Evolutionary conservation across 2,797 vertebrate species (phyloP).

Genomic region (Etheostoma perlongum): DNA sequence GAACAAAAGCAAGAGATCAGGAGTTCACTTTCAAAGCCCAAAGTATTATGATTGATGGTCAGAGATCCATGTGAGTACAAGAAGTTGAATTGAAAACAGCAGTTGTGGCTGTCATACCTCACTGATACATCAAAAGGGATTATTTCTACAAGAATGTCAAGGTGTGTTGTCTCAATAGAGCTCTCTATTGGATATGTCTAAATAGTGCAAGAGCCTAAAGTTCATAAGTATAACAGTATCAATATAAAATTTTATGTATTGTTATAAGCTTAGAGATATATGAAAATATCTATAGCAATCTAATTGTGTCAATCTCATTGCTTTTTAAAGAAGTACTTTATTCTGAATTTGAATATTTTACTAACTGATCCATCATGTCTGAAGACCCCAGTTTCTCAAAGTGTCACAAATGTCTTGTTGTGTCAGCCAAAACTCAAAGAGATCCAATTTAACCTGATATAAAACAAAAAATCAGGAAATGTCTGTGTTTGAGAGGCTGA

Average conservation of each 20-base stretch:
- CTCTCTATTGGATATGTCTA: not conserved
- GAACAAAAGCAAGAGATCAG: slow-evolving; percentile 43
- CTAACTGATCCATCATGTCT: not conserved
- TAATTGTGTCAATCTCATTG: not conserved
- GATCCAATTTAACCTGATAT: no score
- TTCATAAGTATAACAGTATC: not conserved
- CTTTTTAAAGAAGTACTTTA: not conserved
- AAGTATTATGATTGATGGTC: slow-evolving; percentile 61
- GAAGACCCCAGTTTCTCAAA: not conserved
- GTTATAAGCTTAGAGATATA: not conserved
- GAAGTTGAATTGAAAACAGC: slow-evolving; percentile 68
- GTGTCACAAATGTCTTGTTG: no score
- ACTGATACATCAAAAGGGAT: slow-evolving; percentile 29
- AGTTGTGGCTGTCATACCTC: slow-evolving; percentile 47
- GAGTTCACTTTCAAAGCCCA: slow-evolving; percentile 62
- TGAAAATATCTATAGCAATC: not conserved
- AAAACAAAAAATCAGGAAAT: no score
- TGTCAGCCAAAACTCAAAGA: no score
- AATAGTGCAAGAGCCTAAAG: not conserved
- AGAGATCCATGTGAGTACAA: slow-evolving; percentile 43
- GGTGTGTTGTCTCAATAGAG: slow-evolving; percentile 38
- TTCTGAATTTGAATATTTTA: not conserved
- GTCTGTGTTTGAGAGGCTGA: no score
- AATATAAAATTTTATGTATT: not conserved
- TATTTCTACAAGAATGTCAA: slow-evolving; percentile 39